Conservation (phyloP, 2,888 invertebrate genomes). For the Philaethria dido region DNA sequence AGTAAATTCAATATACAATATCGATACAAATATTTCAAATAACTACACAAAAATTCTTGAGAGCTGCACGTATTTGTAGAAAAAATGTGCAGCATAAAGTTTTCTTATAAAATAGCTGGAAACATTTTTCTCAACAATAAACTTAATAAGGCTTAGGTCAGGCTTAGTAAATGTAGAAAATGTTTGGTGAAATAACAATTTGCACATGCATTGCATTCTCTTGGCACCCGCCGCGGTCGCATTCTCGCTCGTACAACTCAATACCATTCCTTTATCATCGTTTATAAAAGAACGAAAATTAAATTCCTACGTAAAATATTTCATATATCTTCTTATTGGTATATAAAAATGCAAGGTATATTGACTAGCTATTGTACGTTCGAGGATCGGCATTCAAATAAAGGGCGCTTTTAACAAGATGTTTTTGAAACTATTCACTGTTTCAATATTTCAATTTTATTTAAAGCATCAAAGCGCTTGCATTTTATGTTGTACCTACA, state of each 20-base stretch:
- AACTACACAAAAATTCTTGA: too few species aligned
- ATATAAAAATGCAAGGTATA: constrained; percentile 20
- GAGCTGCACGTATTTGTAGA: too few species aligned
- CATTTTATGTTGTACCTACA: too few species aligned
- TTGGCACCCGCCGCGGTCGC: constrained; percentile 46
- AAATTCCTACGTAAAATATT: constrained; percentile 43
- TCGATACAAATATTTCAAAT: neutral
- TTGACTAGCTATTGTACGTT: constrained; percentile 3
- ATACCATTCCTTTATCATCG: constrained; percentile 43
- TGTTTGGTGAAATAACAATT: constrained; percentile 56
- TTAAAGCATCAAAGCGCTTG: too few species aligned
- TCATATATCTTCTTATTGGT: constrained; percentile 13
- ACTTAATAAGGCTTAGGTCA: constrained; percentile 45
- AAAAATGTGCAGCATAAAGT: constrained; percentile 2
- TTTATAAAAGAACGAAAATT: constrained; percentile 44
- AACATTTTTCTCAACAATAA: constrained; percentile 39
- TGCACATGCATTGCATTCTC: constrained; percentile 52
- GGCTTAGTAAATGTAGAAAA: constrained; percentile 51
- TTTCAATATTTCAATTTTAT: too few species aligned
- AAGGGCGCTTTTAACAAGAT: neutral
- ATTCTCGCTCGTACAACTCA: constrained; percentile 43
- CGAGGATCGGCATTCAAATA: neutral
- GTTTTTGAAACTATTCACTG: neutral
- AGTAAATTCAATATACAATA: too few species aligned
- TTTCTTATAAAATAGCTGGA: neutral